These are phyloP conservation scores for Druon quercuslanigerum DNA, from an alignment of 1,140 invertebrate species.

Conservation along the genomic window DNA sequence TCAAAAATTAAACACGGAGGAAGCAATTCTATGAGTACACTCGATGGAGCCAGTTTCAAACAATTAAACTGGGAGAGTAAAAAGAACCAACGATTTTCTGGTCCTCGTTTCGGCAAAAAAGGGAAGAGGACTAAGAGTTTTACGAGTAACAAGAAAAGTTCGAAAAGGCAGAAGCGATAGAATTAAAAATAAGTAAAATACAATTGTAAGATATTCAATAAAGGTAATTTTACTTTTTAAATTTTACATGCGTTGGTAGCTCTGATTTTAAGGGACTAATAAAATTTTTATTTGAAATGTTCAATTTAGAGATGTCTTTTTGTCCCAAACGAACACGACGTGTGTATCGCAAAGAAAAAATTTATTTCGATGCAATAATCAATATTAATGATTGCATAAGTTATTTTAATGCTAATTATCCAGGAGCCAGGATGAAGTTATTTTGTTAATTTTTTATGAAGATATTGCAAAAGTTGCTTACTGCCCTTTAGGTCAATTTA, in stretches of 20 bases:
- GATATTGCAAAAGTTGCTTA: too few species aligned
- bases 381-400: too few species aligned
- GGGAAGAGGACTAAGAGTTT: constrained; percentile 39
- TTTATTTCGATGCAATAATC: too few species aligned
- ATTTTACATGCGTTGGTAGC: not conserved
- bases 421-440: too few species aligned
- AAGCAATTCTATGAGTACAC: constrained; percentile 79
- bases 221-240: not conserved
- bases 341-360: too few species aligned
- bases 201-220: constrained; percentile 5
- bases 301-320: too few species aligned
- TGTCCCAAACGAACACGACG: too few species aligned
- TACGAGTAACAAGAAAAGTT: constrained; percentile 43
- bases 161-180: constrained; percentile 56
- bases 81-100: constrained; percentile 66
- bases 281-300: too few species aligned
- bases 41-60: constrained; percentile 80
- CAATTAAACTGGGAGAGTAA: constrained; percentile 83
- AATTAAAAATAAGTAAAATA: not conserved
- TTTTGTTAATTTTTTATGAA: too few species aligned
- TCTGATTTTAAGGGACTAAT: too few species aligned
- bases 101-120: constrained; percentile 49
- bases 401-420: too few species aligned
- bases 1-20: constrained; percentile 79
- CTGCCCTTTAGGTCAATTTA: too few species aligned